phyloP scores from a whole-genome alignment of 37 sponge, comb jelly and placozoan species.

The Halichondria panicea region DNA sequence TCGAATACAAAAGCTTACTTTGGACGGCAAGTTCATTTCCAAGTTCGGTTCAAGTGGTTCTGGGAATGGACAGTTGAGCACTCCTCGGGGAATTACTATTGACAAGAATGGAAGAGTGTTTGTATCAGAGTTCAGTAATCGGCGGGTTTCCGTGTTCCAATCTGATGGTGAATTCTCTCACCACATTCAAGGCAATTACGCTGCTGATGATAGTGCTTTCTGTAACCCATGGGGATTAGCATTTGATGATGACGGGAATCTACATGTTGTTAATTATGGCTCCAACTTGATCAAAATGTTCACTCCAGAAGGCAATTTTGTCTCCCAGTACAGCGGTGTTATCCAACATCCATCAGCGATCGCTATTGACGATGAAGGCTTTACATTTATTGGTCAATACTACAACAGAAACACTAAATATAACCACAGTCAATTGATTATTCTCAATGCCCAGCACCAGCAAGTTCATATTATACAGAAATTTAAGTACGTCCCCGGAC shows the following conservation, averaged over 20 bases:
- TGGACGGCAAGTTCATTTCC: constrained; percentile 10
- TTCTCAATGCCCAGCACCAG: neutral
- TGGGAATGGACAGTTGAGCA: constrained; percentile 14
- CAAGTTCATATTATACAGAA: neutral
- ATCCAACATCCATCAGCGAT: constrained; percentile 22
- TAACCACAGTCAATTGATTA: neutral
- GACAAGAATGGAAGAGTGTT: constrained; percentile 17
- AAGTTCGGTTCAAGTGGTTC: constrained; percentile 39
- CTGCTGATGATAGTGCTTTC: no score
- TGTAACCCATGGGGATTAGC: constrained; percentile 32
- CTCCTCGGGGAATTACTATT: constrained; percentile 29
- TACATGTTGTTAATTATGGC: constrained; percentile 18
- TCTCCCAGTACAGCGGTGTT: constrained; percentile 5
- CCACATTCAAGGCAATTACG: constrained; percentile 6
- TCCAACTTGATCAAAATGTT: constrained; percentile 21
- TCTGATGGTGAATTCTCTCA: constrained; percentile 28
- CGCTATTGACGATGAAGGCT: constrained; percentile 31
- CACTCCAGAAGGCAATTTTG: constrained; percentile 23
- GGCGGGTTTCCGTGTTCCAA: constrained; percentile 20
- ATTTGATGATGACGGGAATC: constrained; percentile 20
- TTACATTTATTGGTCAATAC: neutral
- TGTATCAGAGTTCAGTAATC: constrained; percentile 28
- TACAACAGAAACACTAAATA: neutral
- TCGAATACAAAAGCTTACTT: constrained; percentile 25
- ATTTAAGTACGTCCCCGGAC: neutral